A percentile compares a stretch with the other conserved stretches of the same genome.
Conservation (phyloP, 1,140 invertebrate species). For the Phocides pigmalion region DNA sequence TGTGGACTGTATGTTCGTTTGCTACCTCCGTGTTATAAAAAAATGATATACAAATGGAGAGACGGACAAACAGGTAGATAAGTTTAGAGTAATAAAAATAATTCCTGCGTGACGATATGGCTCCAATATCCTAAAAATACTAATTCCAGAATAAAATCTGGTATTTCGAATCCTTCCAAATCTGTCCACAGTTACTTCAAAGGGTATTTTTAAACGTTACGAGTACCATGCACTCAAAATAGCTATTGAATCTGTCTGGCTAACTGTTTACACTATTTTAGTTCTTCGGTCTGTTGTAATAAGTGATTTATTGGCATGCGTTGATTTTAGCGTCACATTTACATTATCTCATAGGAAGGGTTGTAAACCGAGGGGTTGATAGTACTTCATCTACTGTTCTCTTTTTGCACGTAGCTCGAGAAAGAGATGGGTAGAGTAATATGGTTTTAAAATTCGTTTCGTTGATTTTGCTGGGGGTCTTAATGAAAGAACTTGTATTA, state of each 20-base stretch:
- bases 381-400: slow-evolving; percentile 14
- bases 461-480: slow-evolving; percentile 8
- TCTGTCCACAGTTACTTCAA: neutral
- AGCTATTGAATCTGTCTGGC: neutral
- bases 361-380: slow-evolving; percentile 25
- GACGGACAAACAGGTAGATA: too few relatives aligned
- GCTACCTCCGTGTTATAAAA: too few relatives aligned
- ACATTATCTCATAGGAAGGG: slow-evolving; percentile 29
- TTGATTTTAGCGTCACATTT: slow-evolving; percentile 1
- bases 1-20: too few relatives aligned
- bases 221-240: neutral
- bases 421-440: slow-evolving; percentile 16
- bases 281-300: neutral
- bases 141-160: too few relatives aligned
- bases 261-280: slow-evolving; percentile 4
- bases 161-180: neutral
- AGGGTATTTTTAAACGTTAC: neutral
- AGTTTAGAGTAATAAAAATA: too few relatives aligned
- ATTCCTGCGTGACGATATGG: too few relatives aligned
- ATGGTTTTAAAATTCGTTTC: slow-evolving; percentile 26
- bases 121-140: too few relatives aligned
- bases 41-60: too few relatives aligned
- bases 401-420: neutral
- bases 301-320: slow-evolving; percentile 5
- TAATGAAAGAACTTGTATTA: neutral